These are phyloP conservation scores for Seriola rivoliana DNA, from an alignment of 2,113 vertebrate species.

Conservation along the genomic window DNA sequence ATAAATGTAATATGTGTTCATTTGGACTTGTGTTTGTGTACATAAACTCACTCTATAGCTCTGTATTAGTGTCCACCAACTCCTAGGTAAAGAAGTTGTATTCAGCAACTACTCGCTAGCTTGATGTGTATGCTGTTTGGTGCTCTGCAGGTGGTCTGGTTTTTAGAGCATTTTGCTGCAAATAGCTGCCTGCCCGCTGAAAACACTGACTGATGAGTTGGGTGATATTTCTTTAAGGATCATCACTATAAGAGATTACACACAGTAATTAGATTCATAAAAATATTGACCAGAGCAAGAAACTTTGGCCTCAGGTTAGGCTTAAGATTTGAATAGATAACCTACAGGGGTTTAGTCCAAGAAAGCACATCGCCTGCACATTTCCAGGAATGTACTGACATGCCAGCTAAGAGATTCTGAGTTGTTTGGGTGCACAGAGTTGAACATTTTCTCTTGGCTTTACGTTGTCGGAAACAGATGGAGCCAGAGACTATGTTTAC, in stretches of 20 bases:
- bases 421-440: slow-evolving; percentile 53
- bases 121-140: neutral
- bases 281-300: neutral
- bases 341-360: slow-evolving; percentile 8
- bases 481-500: slow-evolving; percentile 84
- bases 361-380: slow-evolving; percentile 15
- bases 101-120: too few relatives aligned
- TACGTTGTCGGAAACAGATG: slow-evolving; percentile 81
- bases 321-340: neutral
- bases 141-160: neutral
- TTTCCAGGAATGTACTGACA: slow-evolving; percentile 34
- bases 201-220: neutral
- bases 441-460: slow-evolving; percentile 62
- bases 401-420: slow-evolving; percentile 30
- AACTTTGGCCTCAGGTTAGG: neutral
- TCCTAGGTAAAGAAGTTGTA: neutral
- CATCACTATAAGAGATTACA: neutral
- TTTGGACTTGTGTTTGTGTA: neutral
- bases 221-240: neutral
- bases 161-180: neutral
- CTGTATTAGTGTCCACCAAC: neutral
- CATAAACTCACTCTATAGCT: neutral
- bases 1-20: too few relatives aligned
- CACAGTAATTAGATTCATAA: neutral
- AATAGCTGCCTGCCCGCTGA: neutral